phyloP scores from a whole-genome alignment of 2,113 vertebrate genomes.

The Tychaedon coryphoeus region DNA sequence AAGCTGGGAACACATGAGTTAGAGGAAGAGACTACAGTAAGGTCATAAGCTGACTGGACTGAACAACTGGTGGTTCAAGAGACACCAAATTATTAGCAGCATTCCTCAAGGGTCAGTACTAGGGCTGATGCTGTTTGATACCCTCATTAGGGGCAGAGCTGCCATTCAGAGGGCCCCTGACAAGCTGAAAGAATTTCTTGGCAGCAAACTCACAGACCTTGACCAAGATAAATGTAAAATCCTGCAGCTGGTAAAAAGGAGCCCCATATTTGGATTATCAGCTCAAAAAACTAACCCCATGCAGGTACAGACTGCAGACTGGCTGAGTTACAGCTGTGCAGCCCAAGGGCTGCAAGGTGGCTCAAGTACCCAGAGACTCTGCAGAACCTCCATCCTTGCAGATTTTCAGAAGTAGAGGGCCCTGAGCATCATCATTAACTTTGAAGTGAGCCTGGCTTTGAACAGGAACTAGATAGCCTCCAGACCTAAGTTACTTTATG shows the following conservation, averaged over 20 bases:
- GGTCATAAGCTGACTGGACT: not conserved
- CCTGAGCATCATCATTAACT: not conserved
- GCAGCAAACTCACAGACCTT: not conserved
- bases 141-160: not conserved
- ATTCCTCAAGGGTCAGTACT: not conserved
- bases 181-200: not conserved
- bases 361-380: not conserved
- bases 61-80: not conserved
- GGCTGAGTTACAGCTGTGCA: not conserved
- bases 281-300: not conserved
- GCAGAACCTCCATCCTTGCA: not conserved
- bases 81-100: not conserved
- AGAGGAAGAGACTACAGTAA: not conserved
- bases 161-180: not conserved
- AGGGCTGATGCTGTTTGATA: not conserved
- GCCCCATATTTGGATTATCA: not conserved
- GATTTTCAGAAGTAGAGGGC: not conserved
- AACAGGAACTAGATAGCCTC: not conserved
- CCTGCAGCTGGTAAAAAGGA: not conserved
- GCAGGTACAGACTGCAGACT: not conserved
- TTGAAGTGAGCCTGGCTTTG: not conserved
- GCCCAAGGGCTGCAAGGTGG: not conserved
- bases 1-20: not conserved
- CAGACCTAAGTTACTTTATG: not conserved
- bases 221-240: not conserved